Evolutionary conservation across 2,797 vertebrate genomes (phyloP), one percentile per base, ranked within the genome.

Genomic region (Myotis vivesi): DNA sequence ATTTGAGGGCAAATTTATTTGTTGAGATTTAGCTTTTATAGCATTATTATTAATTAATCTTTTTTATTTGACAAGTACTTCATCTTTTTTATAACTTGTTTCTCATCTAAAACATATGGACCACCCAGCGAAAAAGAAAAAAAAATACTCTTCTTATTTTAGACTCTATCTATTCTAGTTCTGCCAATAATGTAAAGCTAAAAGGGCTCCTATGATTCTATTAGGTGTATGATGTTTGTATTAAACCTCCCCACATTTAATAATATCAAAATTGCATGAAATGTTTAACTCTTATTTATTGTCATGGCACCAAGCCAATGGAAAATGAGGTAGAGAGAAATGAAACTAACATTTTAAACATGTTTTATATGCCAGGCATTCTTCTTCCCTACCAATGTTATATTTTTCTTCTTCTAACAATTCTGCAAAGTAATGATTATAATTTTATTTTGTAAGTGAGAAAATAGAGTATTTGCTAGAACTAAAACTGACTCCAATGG

Each of bases 11-110:
- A 73, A 68, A 95, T 88, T 95, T 95, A 75, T 91, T 90, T 91
- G 36, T 84, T 91, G 71, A 80, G 83, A 73, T 96, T 68, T 89
- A 66, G 41, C 30, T 87, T 87, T 91, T 9, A 87, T 91, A 69
- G 77, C 10, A 51, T 87, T 95, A 64, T 64, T 77, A 77, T 79
- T 92, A 95, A 91, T 92, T 76, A 92, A 77, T 95, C 38, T 75
- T 91, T 92, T 85, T n/a, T 64, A 77, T 91, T 95, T 94, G 25
- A 88, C 23, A 94, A 93, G 23, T 79, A 75, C 23, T 72, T 87
- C 16, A 72, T 87, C 38, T 83, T 89, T 89, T 95, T 96, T 94
- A 87, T 79, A 94, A 80, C 17, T 86, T 94, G 83, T 90, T 90
- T 86, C 57, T 94, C 86, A 89, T 64, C 16, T 64, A 91, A 95